These are phyloP conservation scores for Toxonevra muliebris DNA, from an alignment of 2,888 invertebrate species.

Conservation along the genomic window DNA sequence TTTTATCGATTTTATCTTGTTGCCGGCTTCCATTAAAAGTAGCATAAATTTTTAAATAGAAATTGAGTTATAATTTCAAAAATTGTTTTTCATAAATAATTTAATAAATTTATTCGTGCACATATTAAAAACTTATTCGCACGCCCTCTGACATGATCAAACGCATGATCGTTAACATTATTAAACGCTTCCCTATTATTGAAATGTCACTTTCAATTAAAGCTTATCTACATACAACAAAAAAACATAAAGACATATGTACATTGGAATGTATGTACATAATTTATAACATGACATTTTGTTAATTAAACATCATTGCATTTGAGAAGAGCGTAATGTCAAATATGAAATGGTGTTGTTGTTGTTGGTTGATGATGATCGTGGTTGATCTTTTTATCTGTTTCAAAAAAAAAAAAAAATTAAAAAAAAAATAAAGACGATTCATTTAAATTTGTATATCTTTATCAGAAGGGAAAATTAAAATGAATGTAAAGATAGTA, in stretches of 20 bases:
- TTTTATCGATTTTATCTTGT: no score
- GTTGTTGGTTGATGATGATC: no score
- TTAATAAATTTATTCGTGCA: neutral
- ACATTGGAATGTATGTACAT: constrained; percentile 47
- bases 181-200: constrained; percentile 50
- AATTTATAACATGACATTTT: neutral
- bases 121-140: constrained; percentile 5
- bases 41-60: no score
- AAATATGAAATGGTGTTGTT: no score
- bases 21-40: no score
- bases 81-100: neutral
- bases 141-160: constrained; percentile 19
- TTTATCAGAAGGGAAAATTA: no score
- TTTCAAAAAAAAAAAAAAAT: no score
- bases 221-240: constrained; percentile 28
- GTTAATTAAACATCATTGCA: neutral
- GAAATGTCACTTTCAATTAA: constrained; percentile 56
- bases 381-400: no score
- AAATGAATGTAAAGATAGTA: no score
- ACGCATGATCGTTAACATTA: neutral
- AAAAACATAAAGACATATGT: constrained; percentile 44
- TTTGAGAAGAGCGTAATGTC: neutral
- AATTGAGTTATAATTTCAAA: no score
- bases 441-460: neutral
- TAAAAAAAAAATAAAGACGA: neutral